Evolutionary conservation across 2,113 vertebrate genomes (phyloP).

Genomic region (Brachirus orientalis): DNA sequence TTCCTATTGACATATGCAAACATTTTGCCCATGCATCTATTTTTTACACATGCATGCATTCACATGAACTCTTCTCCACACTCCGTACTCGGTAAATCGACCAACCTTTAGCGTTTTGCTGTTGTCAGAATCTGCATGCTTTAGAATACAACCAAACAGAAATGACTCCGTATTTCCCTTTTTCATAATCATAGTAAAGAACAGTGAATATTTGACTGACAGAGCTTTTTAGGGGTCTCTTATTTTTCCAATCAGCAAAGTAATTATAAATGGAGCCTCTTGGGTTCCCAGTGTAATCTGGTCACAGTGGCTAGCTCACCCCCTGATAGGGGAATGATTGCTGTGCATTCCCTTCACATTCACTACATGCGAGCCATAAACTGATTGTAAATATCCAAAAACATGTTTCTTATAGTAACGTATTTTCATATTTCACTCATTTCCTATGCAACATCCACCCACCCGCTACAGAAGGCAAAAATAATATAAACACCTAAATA

Average conservation of each 20-base stretch:
- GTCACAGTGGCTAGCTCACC: constrained; percentile 72
- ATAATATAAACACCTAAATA: constrained; percentile 13
- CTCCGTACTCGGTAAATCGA: constrained; percentile 41
- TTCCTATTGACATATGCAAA: constrained; percentile 42
- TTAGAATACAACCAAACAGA: constrained; percentile 18
- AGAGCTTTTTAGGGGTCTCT: constrained; percentile 69
- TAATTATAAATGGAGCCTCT: constrained; percentile 77
- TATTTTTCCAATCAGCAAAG: constrained; percentile 79
- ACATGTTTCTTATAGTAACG: constrained; percentile 1
- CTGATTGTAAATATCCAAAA: no score
- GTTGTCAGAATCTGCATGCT: neutral
- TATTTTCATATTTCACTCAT: neutral
- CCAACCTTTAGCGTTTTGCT: constrained; percentile 21
- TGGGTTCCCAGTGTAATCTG: constrained; percentile 72
- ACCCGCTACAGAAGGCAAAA: constrained; percentile 21
- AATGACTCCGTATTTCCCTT: constrained; percentile 34
- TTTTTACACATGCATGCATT: neutral
- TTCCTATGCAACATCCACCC: constrained; percentile 9
- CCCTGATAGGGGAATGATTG: constrained; percentile 71
- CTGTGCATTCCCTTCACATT: constrained; percentile 35
- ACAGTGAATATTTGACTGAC: constrained; percentile 69
- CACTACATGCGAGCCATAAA: constrained; percentile 31
- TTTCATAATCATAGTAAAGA: constrained; percentile 49
- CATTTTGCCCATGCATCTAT: constrained; percentile 14
- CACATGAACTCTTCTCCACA: constrained; percentile 5